A percentile compares a stretch with the other conserved stretches of the same genome.
phyloP scores from a whole-genome alignment of 2,888 invertebrate species.

The Caenorhabditis sp. region DNA sequence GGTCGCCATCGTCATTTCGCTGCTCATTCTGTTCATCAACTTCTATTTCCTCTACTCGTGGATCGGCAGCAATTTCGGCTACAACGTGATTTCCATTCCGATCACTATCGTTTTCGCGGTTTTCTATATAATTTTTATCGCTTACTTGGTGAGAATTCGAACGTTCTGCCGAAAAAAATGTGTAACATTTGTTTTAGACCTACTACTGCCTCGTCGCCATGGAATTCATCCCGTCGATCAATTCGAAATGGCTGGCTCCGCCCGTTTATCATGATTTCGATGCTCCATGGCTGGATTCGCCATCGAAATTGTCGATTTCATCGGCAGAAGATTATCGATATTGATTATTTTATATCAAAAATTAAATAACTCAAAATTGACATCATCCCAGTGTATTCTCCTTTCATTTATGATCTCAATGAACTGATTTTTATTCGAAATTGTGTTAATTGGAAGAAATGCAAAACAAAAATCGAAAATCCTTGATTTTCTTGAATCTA shows the following conservation, averaged over 20 bases:
- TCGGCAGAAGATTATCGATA: not conserved
- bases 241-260: constrained; percentile 60
- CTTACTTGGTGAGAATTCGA: constrained; percentile 69
- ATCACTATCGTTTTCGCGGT: constrained; percentile 64
- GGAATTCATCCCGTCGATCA: constrained; percentile 57
- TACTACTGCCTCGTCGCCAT: constrained; percentile 74
- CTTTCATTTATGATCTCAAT: not conserved
- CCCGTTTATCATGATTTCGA: constrained; percentile 72
- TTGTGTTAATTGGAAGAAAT: too few relatives aligned
- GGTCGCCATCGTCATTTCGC: constrained; percentile 70
- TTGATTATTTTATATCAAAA: not conserved
- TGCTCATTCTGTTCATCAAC: constrained; percentile 89
- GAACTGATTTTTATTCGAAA: not conserved
- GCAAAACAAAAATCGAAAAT: too few relatives aligned
- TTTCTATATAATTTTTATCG: constrained; percentile 69
- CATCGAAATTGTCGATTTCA: not conserved
- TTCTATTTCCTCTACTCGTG: constrained; percentile 86
- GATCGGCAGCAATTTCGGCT: constrained; percentile 63
- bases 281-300: constrained; percentile 70
- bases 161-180: not conserved
- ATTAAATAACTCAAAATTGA: not conserved
- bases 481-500: not conserved
- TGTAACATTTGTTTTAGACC: constrained; percentile 53
- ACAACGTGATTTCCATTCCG: constrained; percentile 66
- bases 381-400: not conserved